Conservation (phyloP, 2,797 vertebrate species). For the Thamnophis elegans region DNA sequence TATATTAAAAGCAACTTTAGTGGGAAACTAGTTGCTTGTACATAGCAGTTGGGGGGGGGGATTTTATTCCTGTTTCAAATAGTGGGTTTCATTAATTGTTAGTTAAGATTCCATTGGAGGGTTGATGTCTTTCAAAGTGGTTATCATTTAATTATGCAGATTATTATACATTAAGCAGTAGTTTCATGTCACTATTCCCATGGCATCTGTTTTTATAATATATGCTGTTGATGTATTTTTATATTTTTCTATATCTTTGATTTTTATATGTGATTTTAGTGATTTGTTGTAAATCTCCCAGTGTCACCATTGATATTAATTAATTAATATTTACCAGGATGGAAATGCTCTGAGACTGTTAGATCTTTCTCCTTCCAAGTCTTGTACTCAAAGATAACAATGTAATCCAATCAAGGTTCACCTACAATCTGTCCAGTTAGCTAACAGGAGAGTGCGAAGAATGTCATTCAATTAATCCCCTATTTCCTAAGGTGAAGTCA, state of each 20-base stretch:
- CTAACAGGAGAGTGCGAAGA: background rate
- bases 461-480: background rate
- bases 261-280: background rate
- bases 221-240: background rate
- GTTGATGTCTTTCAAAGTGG: background rate
- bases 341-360: background rate
- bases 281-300: background rate
- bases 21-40: background rate
- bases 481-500: background rate
- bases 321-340: background rate
- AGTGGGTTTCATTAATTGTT: background rate
- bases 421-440: background rate
- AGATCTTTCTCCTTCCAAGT: background rate
- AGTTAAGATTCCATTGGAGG: background rate
- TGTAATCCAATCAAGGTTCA: background rate
- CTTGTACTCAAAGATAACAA: background rate
- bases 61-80: background rate
- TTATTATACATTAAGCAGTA: background rate
- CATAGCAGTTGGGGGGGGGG: background rate
- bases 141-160: background rate
- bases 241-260: background rate
- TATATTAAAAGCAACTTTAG: background rate
- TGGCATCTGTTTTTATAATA: background rate
- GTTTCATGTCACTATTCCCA: background rate
- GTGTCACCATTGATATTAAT: background rate